phyloP scores from a whole-genome alignment of 2,888 invertebrate genomes.

The Blera fallax region DNA sequence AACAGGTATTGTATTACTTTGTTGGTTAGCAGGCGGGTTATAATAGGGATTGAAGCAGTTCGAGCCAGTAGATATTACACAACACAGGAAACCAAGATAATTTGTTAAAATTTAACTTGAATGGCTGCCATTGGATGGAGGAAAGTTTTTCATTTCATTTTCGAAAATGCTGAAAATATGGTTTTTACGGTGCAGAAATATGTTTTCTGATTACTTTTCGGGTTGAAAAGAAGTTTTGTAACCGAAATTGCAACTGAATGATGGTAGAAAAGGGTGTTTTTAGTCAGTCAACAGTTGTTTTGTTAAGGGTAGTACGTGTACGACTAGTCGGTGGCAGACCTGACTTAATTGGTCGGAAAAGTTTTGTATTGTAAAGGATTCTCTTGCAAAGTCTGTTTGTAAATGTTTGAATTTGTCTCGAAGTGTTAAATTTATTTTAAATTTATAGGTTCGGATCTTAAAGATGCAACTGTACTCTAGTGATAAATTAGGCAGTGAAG shows the following conservation, averaged over 20 bases:
- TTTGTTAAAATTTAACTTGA: slow-evolving; percentile 58
- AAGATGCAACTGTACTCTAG: too few species aligned
- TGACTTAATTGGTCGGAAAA: background rate
- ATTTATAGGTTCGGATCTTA: too few species aligned
- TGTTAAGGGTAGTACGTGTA: background rate
- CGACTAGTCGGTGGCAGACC: background rate
- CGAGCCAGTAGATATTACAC: background rate
- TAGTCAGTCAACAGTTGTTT: background rate
- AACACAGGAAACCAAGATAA: slow-evolving; percentile 46
- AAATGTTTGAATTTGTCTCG: background rate
- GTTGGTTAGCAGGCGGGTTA: background rate
- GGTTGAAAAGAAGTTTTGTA: background rate
- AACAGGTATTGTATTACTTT: slow-evolving; percentile 24
- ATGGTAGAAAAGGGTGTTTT: background rate
- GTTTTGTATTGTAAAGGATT: background rate
- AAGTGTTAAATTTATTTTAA: background rate
- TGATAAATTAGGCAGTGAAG: too few species aligned
- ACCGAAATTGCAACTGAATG: background rate
- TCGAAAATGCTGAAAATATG: background rate
- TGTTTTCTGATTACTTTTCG: slow-evolving; percentile 8
- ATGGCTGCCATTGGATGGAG: slow-evolving; percentile 19
- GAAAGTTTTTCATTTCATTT: slow-evolving; percentile 53
- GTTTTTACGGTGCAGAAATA: background rate
- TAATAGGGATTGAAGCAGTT: background rate
- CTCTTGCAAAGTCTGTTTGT: background rate